Base-by-base conservation (phyloP, 2,888 invertebrate genomes). In the Trachelus iudaicus region DNA sequence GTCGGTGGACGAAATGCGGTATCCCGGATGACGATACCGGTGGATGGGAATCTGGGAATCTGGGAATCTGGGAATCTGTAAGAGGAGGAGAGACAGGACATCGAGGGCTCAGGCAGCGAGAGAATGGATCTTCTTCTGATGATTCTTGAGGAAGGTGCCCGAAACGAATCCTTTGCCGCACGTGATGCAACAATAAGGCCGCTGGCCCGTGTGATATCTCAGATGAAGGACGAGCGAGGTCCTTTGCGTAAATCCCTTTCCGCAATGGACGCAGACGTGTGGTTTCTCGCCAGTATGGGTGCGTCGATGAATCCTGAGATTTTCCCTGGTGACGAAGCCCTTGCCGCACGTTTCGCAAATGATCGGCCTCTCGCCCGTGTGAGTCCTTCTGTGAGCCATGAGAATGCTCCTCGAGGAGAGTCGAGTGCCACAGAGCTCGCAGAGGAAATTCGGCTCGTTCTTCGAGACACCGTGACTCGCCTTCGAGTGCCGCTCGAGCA, bases 201-300 rank as follows among this genome's bases (percentile, higher is more conserved):
- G 83, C 34, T 89, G 86, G 11, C 89, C 90, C 35, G 87, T 89
- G 78, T 90, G 90, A 76, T 89, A 90, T 11, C 90, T 83, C 37
- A 88, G 81, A 80, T 90, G 90, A 74, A 89, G 78, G 2, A 89
- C 87, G 73, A 90, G 82, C 1, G 90, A 87, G 0, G 89, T 89
- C 35, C 89, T 84, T 75, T 91, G 91, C 0, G 90, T 83, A 79
- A 91, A 91, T 40, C 87, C 81, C 79, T 88, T 87, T n/a, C 87
- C 88, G 77, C 91, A 91, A n/a, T 87, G 84, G 40, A 83, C 78
- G 73, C 91, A 91, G n/a, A 83, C 80, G 75, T 91, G 84, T 3
- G 90, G 90, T 76, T 86, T 88, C n/a, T 89, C 89, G 0, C 89
- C 89, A 0, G 89, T 90, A 78, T 89, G 89, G 68, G 81, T 86